Evolutionary conservation across 2,113 vertebrate species (phyloP).

Genomic region (Forbesichthys agassizii): DNA sequence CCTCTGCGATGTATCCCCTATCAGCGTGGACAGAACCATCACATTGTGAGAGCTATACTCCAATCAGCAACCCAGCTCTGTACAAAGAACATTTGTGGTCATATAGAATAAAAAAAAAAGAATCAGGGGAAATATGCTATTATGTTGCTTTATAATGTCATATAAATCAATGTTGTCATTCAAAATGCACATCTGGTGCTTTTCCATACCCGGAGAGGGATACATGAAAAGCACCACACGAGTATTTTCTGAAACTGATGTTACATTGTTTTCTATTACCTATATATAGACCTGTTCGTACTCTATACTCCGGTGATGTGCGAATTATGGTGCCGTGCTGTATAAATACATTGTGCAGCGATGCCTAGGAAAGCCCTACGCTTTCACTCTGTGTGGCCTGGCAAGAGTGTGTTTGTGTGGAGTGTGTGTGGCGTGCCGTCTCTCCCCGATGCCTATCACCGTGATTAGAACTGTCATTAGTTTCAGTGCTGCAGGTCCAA

Average conservation of each 20-base stretch:
- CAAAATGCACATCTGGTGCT: not conserved
- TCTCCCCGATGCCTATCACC: slow-evolving; percentile 67
- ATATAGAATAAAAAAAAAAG: slow-evolving; percentile 2
- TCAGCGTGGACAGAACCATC: slow-evolving; percentile 22
- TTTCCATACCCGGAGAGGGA: not conserved
- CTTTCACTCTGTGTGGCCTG: slow-evolving; percentile 45
- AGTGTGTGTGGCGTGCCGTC: slow-evolving; percentile 65
- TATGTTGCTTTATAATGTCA: not conserved
- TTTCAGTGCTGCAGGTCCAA: slow-evolving; percentile 62
- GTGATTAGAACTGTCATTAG: slow-evolving; percentile 70
- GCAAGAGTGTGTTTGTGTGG: slow-evolving; percentile 46
- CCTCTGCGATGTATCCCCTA: slow-evolving; percentile 21
- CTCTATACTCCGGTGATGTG: not conserved
- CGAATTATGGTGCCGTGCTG: slow-evolving; percentile 11
- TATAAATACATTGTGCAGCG: not conserved
- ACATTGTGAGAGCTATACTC: slow-evolving; percentile 28
- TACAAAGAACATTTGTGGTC: slow-evolving; percentile 19
- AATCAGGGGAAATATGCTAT: slow-evolving; percentile 12
- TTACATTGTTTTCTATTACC: slow-evolving; percentile 1
- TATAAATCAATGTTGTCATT: slow-evolving; percentile 13
- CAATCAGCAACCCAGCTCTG: slow-evolving; percentile 2
- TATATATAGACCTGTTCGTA: not conserved
- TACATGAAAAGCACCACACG: not conserved
- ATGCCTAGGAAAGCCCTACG: slow-evolving; percentile 48
- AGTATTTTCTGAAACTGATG: not conserved